Evolutionary conservation across 2,888 invertebrate species (phyloP), one percentile per base, ranked within the genome.

Genomic region (Salticus scenicus): DNA sequence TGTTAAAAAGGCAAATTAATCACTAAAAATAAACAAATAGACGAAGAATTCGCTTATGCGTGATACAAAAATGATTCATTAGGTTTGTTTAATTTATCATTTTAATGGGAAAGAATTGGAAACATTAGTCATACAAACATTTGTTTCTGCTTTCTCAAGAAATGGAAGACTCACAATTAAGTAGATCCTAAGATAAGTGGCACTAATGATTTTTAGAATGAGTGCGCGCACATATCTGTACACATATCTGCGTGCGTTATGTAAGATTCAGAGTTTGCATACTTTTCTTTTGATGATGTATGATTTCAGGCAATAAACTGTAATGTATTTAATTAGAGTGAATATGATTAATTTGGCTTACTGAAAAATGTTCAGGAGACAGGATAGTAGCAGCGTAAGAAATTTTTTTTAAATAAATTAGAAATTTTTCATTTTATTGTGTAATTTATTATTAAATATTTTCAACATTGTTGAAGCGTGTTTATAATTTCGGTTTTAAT

Each of bases 41-140:
- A 17, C 20, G 10, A n/a, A 17, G 47, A 24, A 57, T 57, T 57
- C 12, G 24, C 57, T 57, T 24, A 57, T 57, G 57, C 57, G 57
- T 57, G 57, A 57, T 57, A 24, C 57, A 57, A 57, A 57, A 57
- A 57, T 57, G 57, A 57, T 57, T 57, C 57, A 57, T 57, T 57
- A 24, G 24, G 57, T 24, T 57, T 57, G 24, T 57, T 57, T 57
- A 57, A 57, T 57, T 57, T 57, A 57, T 57, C 57, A 57, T 57
- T 57, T 57, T 57, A 57, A 57, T 57, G 57, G 57, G 57, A 57
- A 57, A 4, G 24, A 20, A 57, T 57, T 24, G 24, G 57, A 57
- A 17, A 17, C 42, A 47, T 47, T 47, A 47, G 42, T 10, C 24
- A 57, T 5, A 57, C 57, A 24, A 24, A 24, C 57, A 24, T 24